phyloP scores from a whole-genome alignment of 2,113 vertebrate genomes.

The Clarias macrocephalus region DNA sequence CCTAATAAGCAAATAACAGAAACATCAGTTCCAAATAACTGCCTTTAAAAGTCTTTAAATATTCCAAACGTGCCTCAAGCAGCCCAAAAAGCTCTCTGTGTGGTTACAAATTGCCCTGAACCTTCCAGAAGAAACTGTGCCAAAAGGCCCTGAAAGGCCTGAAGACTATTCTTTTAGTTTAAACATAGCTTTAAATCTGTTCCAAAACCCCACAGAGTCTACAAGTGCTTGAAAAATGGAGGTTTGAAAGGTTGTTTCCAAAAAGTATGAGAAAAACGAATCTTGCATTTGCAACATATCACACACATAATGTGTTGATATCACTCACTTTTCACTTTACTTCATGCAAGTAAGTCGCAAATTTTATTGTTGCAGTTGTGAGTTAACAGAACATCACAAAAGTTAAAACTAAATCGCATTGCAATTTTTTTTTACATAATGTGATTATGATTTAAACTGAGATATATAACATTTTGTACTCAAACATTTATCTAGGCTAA shows the following conservation, averaged over 20 bases:
- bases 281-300: no score
- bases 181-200: not conserved
- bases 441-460: no score
- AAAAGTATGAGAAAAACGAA: not conserved
- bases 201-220: not conserved
- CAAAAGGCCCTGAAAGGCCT: constrained; percentile 11
- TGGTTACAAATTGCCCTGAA: constrained; percentile 2
- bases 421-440: no score
- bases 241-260: not conserved
- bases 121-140: not conserved
- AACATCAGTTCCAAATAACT: not conserved
- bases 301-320: not conserved
- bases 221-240: not conserved
- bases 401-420: no score
- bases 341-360: not conserved
- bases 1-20: not conserved
- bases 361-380: not conserved
- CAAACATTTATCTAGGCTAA: no score
- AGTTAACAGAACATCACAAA: not conserved
- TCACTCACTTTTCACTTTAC: not conserved
- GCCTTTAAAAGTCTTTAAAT: not conserved
- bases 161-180: not conserved
- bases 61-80: not conserved
- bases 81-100: not conserved
- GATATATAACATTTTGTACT: no score